These are phyloP conservation scores for Morone saxatilis DNA, from an alignment of 2,113 vertebrate species.

Conservation along the genomic window DNA sequence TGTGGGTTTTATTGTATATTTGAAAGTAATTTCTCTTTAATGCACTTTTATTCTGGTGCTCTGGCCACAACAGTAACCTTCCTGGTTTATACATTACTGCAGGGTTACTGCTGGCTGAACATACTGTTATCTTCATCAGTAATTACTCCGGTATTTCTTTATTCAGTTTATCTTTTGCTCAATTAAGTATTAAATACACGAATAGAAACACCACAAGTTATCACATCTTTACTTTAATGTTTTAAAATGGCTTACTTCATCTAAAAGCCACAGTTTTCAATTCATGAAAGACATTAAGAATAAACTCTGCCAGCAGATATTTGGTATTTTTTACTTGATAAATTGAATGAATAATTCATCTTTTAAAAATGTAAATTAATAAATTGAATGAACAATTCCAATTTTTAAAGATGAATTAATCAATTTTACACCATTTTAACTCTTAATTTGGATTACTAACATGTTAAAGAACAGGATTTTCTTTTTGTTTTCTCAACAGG, in stretches of 20 bases:
- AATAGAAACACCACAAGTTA: neutral
- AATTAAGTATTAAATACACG: neutral
- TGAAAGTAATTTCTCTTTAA: neutral
- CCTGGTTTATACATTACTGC: neutral
- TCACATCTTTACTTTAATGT: neutral
- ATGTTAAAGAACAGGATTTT: neutral
- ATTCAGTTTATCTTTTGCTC: neutral
- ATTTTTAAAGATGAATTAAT: too few relatives aligned
- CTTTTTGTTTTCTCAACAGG: slow-evolving; percentile 4
- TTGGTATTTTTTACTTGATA: neutral
- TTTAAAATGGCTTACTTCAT: neutral
- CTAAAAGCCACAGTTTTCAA: neutral
- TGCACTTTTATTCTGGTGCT: neutral
- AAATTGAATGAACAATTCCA: too few relatives aligned
- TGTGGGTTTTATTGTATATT: neutral
- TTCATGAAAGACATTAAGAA: neutral
- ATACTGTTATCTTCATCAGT: neutral
- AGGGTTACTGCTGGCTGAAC: neutral
- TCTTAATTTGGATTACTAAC: slow-evolving; percentile 24
- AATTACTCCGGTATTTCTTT: neutral
- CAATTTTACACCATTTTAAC: neutral
- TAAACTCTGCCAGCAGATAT: neutral
- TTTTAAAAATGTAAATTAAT: neutral
- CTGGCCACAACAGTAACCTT: neutral
- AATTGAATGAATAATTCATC: neutral